Evolutionary conservation across 2,797 vertebrate genomes (phyloP), one percentile per base, ranked within the genome.

Genomic region (Aphelocoma californica): DNA sequence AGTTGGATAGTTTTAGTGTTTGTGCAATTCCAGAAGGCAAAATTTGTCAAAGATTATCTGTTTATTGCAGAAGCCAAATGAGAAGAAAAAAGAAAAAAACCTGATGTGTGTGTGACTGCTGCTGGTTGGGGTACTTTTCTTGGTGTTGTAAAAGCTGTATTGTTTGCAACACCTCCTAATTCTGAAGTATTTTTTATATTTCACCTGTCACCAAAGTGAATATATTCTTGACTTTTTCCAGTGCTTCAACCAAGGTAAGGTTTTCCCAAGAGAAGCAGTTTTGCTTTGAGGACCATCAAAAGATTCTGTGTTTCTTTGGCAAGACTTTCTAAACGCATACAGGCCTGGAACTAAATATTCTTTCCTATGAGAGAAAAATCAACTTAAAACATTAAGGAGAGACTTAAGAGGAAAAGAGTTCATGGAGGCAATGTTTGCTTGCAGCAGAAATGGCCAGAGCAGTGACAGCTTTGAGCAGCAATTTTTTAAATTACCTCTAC

Each of bases 131-230:
- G 2, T 13, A 25, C 86, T 87, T 73, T 25, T 86, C 58, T 65
- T 45, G 25, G 12, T 86, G 48, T 56, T 79, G 16, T 81, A 70
- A 67, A 81, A 91, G 18, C 19, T 65, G 24, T 36, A 48, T 36
- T 95, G 48, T 86, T 94, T 66, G 23, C 51, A 90, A 47, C 17
- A 38, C 12, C 56, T 70, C 34, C n/a, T 75, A 88, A 44, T 69
- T 80, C 60, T 65, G 66, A 87, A 84, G 60, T 82, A 36, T 81
- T 95, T 92, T 88, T 95, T 81, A 50, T 20, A 25, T 93, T 95
- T 92, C 36, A 38, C 71, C 71, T 73, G 31, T 79, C 78, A 81
- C 66, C 25, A 62, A 53, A 85, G 47, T 17, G 32, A 77, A 79
- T 54, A 78, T 40, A 85, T 72, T 73, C 25, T 69, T 81, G 65